Conservation (phyloP, 2,113 vertebrate genomes). For the Austrofundulus limnaeus region DNA sequence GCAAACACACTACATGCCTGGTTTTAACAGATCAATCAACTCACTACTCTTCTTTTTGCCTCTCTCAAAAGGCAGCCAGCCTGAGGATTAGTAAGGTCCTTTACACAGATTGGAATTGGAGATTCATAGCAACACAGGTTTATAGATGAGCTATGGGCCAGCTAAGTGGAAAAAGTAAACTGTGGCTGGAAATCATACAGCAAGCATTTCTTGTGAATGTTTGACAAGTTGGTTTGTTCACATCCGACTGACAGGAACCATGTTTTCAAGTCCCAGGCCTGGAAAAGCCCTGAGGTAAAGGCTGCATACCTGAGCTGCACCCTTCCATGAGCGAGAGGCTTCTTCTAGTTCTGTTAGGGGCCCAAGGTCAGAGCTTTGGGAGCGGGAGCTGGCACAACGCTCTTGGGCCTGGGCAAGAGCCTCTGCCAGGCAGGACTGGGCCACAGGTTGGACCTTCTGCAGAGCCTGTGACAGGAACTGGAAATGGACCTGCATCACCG, state of each 20-base stretch:
- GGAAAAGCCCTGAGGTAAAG: conserved; percentile 32
- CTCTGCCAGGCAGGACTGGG: conserved; percentile 93
- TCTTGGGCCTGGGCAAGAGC: conserved; percentile 88
- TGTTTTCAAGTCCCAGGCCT: conserved; percentile 26
- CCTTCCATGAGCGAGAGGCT: conserved; percentile 92
- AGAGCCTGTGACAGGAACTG: conserved; percentile 97
- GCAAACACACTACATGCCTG: conserved; percentile 47
- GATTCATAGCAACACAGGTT: conserved; percentile 19
- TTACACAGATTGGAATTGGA: conserved; percentile 7
- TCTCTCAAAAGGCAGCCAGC: conserved; percentile 49
- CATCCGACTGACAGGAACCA: conserved; percentile 34
- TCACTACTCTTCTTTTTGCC: conserved; percentile 49
- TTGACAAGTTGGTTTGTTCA: conserved; percentile 36
- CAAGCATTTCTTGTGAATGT: conserved; percentile 56
- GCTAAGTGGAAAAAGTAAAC: conserved; percentile 48
- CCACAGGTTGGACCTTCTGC: conserved; percentile 96
- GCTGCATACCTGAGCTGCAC: conserved; percentile 88
- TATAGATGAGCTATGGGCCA: conserved; percentile 25
- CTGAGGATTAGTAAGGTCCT: conserved; percentile 44
- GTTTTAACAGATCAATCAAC: conserved; percentile 59
- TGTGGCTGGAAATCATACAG: conserved; percentile 46
- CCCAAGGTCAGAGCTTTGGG: conserved; percentile 75
- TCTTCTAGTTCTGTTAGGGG: conserved; percentile 89
- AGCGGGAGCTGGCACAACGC: conserved; percentile 78
- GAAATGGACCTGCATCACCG: conserved; percentile 98